Conservation (phyloP, 35 echinoderm and acorn worm genomes). For the Hemicentrotus pulcherrimus region DNA sequence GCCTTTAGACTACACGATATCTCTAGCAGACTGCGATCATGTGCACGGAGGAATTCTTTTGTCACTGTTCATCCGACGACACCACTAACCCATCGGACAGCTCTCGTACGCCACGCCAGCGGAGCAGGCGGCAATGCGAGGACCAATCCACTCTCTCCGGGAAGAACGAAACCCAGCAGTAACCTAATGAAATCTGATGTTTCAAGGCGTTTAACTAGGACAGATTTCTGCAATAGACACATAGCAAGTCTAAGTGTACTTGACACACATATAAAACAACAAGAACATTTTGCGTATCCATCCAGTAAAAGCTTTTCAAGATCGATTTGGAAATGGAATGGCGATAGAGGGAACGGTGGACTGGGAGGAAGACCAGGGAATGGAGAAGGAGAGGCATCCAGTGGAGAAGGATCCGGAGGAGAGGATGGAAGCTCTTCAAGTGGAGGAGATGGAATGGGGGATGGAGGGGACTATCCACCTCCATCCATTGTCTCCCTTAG, state of each 20-base stretch:
- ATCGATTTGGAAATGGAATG: conserved; percentile 73
- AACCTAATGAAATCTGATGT: neutral
- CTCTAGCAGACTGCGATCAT: neutral
- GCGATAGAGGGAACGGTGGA: conserved; percentile 25
- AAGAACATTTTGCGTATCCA: neutral
- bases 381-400: conserved; percentile 22
- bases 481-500: conserved; percentile 79
- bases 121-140: neutral
- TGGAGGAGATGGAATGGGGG: neutral
- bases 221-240: neutral
- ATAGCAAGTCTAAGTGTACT: neutral
- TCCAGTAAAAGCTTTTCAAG: neutral
- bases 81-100: neutral
- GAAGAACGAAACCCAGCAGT: neutral
- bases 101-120: conserved; percentile 6
- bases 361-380: neutral
- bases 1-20: neutral
- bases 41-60: neutral
- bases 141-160: neutral
- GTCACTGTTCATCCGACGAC: neutral
- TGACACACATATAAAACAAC: neutral
- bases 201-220: conserved; percentile 9
- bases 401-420: conserved; percentile 37
- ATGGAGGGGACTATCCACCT: conserved; percentile 28
- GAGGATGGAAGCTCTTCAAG: conserved; percentile 44